These are phyloP conservation scores for Hydrolagus affinis DNA, from an alignment of 2,113 vertebrate species.

Conservation along the genomic window DNA sequence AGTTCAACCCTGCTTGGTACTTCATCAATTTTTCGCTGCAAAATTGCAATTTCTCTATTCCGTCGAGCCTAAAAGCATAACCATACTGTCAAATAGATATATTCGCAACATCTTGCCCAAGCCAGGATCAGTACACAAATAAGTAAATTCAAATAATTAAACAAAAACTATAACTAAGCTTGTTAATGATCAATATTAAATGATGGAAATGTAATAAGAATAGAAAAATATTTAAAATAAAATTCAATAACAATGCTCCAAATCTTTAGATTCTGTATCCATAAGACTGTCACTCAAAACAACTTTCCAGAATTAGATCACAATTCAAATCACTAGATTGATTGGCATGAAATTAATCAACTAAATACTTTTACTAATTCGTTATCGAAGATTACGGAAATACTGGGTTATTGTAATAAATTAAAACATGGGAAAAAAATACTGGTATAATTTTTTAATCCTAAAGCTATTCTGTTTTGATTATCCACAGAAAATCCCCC, in stretches of 20 bases:
- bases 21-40: slow-evolving; percentile 94
- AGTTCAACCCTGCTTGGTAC: slow-evolving; percentile 91
- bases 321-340: neutral
- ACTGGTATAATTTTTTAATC: no score
- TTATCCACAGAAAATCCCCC: no score
- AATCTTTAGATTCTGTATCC: neutral
- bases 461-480: no score
- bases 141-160: neutral
- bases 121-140: neutral
- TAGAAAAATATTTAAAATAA: slow-evolving; percentile 14
- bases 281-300: slow-evolving; percentile 9
- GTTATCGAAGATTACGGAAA: no score
- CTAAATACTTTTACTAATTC: no score
- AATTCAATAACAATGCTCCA: neutral
- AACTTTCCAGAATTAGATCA: slow-evolving; percentile 5
- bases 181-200: neutral
- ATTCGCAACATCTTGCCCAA: no score
- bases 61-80: slow-evolving; percentile 71
- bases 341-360: no score
- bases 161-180: neutral
- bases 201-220: slow-evolving; percentile 46
- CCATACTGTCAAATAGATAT: neutral
- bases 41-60: slow-evolving; percentile 90
- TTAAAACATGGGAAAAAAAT: no score
- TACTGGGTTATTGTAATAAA: no score